Conservation (phyloP, 2,888 invertebrate genomes). For the Branchinecta sandiegonensis region DNA sequence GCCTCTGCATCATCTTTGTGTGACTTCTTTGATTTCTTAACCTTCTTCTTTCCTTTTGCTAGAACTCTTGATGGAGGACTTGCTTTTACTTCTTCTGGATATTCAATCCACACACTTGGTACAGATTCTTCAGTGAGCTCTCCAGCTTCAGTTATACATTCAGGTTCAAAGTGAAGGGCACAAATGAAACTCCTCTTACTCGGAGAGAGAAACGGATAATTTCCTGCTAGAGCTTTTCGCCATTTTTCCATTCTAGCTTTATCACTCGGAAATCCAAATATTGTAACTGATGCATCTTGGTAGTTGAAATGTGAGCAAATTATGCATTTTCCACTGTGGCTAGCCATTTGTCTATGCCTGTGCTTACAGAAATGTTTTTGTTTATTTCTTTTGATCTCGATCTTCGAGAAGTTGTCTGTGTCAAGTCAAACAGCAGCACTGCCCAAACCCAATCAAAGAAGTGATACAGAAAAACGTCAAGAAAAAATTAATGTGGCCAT, state of each 20-base stretch:
- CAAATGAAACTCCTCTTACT: constrained; percentile 1
- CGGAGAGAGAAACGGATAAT: background rate
- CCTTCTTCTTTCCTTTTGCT: too few relatives aligned
- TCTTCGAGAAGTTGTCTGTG: too few relatives aligned
- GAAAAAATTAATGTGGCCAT: too few relatives aligned
- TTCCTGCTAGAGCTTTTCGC: background rate
- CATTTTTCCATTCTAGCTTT: constrained; percentile 1
- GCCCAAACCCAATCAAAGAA: too few relatives aligned
- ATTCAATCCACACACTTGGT: constrained; percentile 12
- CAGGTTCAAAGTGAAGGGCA: constrained; percentile 2
- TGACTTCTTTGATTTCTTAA: too few relatives aligned
- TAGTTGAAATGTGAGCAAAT: background rate
- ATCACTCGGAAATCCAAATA: background rate
- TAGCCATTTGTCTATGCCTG: background rate
- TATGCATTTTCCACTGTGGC: background rate
- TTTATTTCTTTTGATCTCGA: too few relatives aligned
- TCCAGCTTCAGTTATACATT: background rate
- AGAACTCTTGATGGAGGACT: too few relatives aligned
- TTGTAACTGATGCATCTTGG: background rate
- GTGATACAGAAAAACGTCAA: too few relatives aligned
- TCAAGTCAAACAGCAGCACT: too few relatives aligned
- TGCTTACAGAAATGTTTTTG: too few relatives aligned
- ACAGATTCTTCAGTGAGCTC: background rate
- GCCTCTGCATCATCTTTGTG: too few relatives aligned
- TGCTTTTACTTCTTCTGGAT: background rate